Conservation (phyloP, 2,113 vertebrate genomes). For the Oreochromis tanganicae region DNA sequence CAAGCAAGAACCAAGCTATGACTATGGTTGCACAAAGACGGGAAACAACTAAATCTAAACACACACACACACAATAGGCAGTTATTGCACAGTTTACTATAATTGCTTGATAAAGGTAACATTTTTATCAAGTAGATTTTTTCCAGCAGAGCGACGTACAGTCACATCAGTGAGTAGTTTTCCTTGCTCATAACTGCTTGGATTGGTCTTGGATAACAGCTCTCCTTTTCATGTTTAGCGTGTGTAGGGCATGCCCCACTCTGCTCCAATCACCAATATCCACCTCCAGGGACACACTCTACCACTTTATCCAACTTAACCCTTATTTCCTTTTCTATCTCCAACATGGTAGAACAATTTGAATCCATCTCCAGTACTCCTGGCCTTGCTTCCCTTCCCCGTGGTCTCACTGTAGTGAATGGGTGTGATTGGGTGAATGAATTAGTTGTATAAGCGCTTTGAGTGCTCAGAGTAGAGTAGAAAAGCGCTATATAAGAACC, state of each 20-base stretch:
- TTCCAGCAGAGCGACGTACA: rapidly evolving
- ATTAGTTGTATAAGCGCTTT: too few species aligned
- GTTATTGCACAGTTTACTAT: rapidly evolving
- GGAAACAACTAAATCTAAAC: not conserved
- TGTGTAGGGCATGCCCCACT: not conserved
- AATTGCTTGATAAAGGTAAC: not conserved
- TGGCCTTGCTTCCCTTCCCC: not conserved
- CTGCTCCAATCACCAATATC: not conserved
- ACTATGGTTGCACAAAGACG: rapidly evolving
- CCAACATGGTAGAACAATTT: not conserved
- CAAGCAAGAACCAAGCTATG: not conserved
- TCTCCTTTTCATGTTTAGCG: not conserved
- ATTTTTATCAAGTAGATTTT: not conserved
- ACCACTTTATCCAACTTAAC: not conserved
- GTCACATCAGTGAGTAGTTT: not conserved
- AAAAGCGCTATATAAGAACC: too few species aligned
- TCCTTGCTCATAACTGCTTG: not conserved
- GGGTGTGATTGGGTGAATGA: too few species aligned
- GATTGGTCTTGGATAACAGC: not conserved
- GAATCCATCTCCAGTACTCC: rapidly evolving
- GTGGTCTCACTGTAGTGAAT: not conserved
- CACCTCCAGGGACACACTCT: not conserved
- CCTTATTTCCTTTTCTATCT: not conserved
- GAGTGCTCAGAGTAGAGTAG: too few species aligned
- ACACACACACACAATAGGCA: not conserved